Evolutionary conservation across 1,140 invertebrate species (phyloP), one percentile per base, ranked within the genome.

Genomic region (Caenorhabditis inopinata): DNA sequence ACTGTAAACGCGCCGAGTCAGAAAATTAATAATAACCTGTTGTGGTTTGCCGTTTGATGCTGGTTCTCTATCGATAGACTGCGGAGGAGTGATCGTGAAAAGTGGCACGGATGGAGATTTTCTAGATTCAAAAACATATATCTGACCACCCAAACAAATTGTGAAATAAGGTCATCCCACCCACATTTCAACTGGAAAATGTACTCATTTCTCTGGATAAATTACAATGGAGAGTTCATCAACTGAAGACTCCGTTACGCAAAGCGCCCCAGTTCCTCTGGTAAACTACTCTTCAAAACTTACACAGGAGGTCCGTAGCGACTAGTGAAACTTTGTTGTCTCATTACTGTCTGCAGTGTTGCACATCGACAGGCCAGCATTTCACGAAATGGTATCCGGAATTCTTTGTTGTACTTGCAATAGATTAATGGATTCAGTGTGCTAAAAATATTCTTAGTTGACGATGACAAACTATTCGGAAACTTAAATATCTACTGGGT

Each of bases 341-440:
- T 86, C 84, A 91, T 86, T 25, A 89, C 87, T 21, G 80, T 83
- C 77, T 90, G 90, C 42, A 91, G 88, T 74, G 89, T 89, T 27
- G 82, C 49, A 83, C 91, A 91, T 27, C 90, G 86, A 79, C 88
- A 91, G 74, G 89, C 89, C 25, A 91, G 83, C 83, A 91, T 91
- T 86, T 91, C 90, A 68, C 89, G 88, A 83, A 91, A 91, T 4
- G 90, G 90, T 79, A 89, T 89, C 80, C 90, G 86, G 84, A 91
- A 91, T 47, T 91, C 90, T 53, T 90, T 85, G 81, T 91, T 91
- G 85, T 91, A 91, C 74, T 90, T 89, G 68, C 90, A 90, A 83
- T 91, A 91, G 79, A 91, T 91, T 48, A 91, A 84, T n/a, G 90
- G 91, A 85, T 91, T 91, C n/a, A 91, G 80, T 81, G 90, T 90